Base-by-base conservation (phyloP, 2,888 invertebrate genomes). In the Agrochola lychnidis region DNA sequence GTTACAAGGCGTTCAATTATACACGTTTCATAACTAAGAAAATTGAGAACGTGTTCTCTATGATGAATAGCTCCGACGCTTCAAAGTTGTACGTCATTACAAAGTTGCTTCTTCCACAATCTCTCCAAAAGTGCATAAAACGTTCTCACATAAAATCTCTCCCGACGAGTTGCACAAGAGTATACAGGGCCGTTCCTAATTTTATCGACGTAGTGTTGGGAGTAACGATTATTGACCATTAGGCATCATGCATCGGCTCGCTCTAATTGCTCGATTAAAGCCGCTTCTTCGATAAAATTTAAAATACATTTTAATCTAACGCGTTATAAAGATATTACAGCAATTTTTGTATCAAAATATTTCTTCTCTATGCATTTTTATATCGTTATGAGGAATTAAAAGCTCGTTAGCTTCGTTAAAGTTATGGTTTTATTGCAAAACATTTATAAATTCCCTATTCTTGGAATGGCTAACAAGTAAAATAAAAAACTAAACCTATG, bases 191-290 rank as follows among this genome's bases (percentile, higher is more conserved):
- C 90, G 88, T 89, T 89, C 90, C 91, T 92, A 92, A 92, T 93
- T 93, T 93, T 94, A 94, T 94, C 93, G 94, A 92, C 84, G 86
- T 89, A 89, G 89, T 92, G 91, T 90, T 91, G 89, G 90, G 88
- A 91, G 89, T 91, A 90, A 93, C 89, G 89, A 93, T 94, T 92
- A 94, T 88, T 85, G 89, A 81, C 93, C 91, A 94, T 94, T 93
- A 94, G 89, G 81, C 84, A 87, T 88, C 79, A 94, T 89, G 81
- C 84, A 87, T 87, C 79, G 86, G 83, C 81, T 87, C 81, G 83
- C 84, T 87, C 90, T 93, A 94, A 94, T 94, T 92, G 92, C 87
- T 89, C 92, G 90, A 92, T 93, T 91, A 93, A 91, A 88, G 89
- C 64, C 80, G 48, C 71, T 73, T 78, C 81, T 87, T 86, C 76